Base-by-base conservation (phyloP, 2,888 invertebrate genomes). In the Notodromas monacha region DNA sequence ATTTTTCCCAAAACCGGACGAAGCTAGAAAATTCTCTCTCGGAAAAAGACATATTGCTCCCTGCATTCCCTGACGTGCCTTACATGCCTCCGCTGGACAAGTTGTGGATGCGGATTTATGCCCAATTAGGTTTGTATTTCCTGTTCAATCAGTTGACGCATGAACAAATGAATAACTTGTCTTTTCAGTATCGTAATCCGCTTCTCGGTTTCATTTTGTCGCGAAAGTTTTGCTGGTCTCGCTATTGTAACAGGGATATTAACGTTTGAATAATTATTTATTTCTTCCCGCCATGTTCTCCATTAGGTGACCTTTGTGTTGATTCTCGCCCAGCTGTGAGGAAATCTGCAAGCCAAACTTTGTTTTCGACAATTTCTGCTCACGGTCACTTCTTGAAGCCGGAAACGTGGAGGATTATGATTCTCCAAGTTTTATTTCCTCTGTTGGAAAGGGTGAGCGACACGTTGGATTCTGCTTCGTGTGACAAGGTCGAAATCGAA, bases 301-400 rank as follows among this genome's bases (percentile, higher is more conserved):
- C n/a, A n/a, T 15, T 35, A 65, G 67, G 73, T 27, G 76, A 76
- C 45, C 54, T 92, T 26, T 96, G 92, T 45, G 81, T 89, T 27
- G 92, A 96, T 50, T 55, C 69, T 6, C 63, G 92, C 13, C 89
- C 92, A 0, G 86, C 92, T 0, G 86, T 92, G 0, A 63, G 92
- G 4, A 84, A 89, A 51, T 86, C 86, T 4, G 84, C 89, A 4
- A 76, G 81, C 29, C 89, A 92, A 55, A 96, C 96, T 0, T 54
- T 96, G 32, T 89, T 96, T 54, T 86, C 86, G 30, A 92, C 89
- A 12, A 74, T 96, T 45, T 70, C 79, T 2, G 84, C 89, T 1
- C 92, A 96, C 52, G 86, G 86, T 16, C 63, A 68, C 28, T 58
- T 86, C 34, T 55, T 92, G 14, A 66, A 70, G 48, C 63, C 67